phyloP scores from a whole-genome alignment of 1,140 invertebrate genomes.

The Ostrea denselamellosa region DNA sequence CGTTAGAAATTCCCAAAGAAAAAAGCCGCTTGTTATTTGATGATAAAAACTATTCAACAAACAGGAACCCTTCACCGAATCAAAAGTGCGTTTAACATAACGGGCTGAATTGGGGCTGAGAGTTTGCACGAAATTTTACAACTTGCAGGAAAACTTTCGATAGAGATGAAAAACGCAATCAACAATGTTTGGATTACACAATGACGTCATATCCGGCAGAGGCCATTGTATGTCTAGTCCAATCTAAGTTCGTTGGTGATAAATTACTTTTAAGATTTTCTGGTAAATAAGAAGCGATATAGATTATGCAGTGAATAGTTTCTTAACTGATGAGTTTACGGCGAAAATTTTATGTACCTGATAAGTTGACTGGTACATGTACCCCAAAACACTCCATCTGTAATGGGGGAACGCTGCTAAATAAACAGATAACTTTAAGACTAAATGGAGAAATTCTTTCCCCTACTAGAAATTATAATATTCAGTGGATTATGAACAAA shows the following conservation, averaged over 20 bases:
- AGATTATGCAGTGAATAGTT: neutral
- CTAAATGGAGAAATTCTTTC: constrained; percentile 14
- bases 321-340: neutral
- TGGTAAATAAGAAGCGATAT: neutral
- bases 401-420: constrained; percentile 14
- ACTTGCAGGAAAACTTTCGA: constrained; percentile 11
- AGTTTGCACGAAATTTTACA: constrained; percentile 27
- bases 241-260: neutral
- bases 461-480: constrained; percentile 10
- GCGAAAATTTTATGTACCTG: neutral
- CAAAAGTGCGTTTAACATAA: neutral
- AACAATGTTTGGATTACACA: neutral
- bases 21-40: constrained; percentile 22
- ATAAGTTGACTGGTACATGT: neutral
- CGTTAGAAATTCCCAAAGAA: constrained; percentile 21
- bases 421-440: constrained; percentile 11
- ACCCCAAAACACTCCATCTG: neutral
- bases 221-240: neutral
- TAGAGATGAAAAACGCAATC: constrained; percentile 32
- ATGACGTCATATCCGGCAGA: constrained; percentile 15
- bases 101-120: neutral
- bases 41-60: neutral
- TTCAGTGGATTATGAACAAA: constrained; percentile 32
- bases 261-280: constrained; percentile 3
- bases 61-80: constrained; percentile 15